These are phyloP conservation scores for Unio pictorum DNA, from an alignment of 2,888 invertebrate species.

Conservation along the genomic window DNA sequence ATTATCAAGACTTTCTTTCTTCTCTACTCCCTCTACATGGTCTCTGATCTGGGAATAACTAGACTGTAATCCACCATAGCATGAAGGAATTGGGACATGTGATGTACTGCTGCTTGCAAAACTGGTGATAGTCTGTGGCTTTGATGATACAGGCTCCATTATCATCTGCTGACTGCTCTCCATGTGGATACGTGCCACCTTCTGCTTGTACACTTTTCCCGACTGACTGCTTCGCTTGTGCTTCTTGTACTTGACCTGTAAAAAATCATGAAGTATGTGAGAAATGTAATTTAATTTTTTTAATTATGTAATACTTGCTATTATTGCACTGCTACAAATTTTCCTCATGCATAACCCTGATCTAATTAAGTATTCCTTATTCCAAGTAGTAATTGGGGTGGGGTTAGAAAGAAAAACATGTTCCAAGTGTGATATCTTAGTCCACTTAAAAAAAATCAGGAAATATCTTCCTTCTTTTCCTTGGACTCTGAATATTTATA, in stretches of 20 bases:
- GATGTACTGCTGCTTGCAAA: too few species aligned
- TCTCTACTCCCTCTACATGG: background rate
- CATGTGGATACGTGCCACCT: conserved; percentile 25
- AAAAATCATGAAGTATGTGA: conserved; percentile 17
- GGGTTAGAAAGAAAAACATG: too few species aligned
- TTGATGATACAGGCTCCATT: conserved; percentile 17
- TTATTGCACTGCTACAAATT: background rate
- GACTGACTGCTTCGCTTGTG: conserved; percentile 84
- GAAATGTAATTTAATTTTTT: background rate
- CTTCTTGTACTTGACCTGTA: conserved; percentile 94
- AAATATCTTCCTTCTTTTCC: too few species aligned
- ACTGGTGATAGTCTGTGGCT: background rate
- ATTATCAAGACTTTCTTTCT: too few species aligned
- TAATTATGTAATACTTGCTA: background rate
- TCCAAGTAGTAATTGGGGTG: too few species aligned
- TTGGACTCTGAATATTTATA: too few species aligned
- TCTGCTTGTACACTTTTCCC: conserved; percentile 39
- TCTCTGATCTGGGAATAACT: conserved; percentile 1
- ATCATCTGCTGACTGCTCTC: conserved; percentile 11
- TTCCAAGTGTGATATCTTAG: too few species aligned
- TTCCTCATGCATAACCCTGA: background rate
- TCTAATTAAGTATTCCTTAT: too few species aligned
- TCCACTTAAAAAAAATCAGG: too few species aligned
- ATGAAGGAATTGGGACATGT: too few species aligned
- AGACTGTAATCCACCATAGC: too few species aligned